phyloP scores from a whole-genome alignment of 2,888 invertebrate species.

The Ochropleura leucogaster region DNA sequence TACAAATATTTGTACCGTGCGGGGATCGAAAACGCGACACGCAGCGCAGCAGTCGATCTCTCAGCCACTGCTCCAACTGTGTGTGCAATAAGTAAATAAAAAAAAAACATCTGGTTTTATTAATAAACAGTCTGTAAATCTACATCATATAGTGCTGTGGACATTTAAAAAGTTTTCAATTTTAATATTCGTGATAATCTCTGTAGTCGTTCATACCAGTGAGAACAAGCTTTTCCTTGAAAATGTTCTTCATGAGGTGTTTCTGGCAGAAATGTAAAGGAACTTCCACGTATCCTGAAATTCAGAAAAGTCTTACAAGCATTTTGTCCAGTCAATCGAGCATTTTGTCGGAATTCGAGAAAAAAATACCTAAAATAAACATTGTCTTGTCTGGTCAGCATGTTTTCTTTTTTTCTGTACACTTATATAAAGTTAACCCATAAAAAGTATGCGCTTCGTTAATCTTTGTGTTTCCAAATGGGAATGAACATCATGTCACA shows the following conservation, averaged over 20 bases:
- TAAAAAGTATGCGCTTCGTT: neutral
- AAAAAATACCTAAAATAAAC: neutral
- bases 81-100: too few species aligned
- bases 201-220: slow-evolving; percentile 72
- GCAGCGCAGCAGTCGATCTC: too few species aligned
- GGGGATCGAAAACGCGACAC: too few species aligned
- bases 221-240: slow-evolving; percentile 76
- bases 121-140: too few species aligned
- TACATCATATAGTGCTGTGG: too few species aligned
- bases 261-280: slow-evolving; percentile 79
- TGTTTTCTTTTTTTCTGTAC: neutral
- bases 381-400: neutral
- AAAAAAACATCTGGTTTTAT: too few species aligned
- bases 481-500: neutral
- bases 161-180: neutral
- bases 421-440: neutral
- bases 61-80: too few species aligned
- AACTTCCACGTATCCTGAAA: slow-evolving; percentile 82
- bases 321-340: neutral
- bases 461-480: neutral
- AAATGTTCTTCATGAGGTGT: slow-evolving; percentile 85
- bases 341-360: neutral
- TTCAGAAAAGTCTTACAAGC: neutral
- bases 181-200: slow-evolving; percentile 68
- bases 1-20: too few species aligned